These are phyloP conservation scores for Copsychus sechellarum DNA, from an alignment of 2,113 vertebrate genomes.

Conservation along the genomic window DNA sequence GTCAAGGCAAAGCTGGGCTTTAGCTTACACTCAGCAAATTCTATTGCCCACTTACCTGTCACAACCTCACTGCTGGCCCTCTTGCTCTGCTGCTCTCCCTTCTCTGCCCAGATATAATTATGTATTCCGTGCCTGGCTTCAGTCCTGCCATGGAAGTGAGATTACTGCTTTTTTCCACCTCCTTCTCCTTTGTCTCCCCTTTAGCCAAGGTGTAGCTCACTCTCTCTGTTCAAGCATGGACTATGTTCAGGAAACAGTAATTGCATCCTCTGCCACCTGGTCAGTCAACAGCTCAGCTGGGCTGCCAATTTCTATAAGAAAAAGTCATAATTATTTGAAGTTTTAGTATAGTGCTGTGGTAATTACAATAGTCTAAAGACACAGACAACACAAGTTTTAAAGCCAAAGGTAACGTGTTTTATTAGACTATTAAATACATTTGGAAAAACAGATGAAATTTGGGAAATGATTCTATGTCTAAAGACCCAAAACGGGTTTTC, in stretches of 20 bases:
- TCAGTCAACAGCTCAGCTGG: slow-evolving; percentile 73
- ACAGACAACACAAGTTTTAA: background rate
- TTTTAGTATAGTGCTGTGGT: background rate
- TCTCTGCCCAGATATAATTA: slow-evolving; percentile 78
- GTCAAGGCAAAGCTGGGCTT: background rate
- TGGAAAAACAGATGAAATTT: background rate
- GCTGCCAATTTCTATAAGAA: slow-evolving; percentile 44
- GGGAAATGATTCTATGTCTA: background rate
- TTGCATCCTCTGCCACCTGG: slow-evolving; percentile 78
- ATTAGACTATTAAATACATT: background rate
- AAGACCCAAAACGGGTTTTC: background rate
- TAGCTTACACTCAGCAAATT: background rate
- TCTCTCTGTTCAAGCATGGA: slow-evolving; percentile 77
- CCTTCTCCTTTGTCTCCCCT: slow-evolving; percentile 72
- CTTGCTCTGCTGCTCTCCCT: slow-evolving; percentile 71
- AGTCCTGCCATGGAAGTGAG: slow-evolving; percentile 71
- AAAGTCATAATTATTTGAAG: background rate
- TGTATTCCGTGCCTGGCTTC: slow-evolving; percentile 73
- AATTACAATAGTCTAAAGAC: background rate
- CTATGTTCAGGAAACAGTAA: slow-evolving; percentile 77
- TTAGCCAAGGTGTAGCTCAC: slow-evolving; percentile 76
- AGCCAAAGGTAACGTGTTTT: background rate
- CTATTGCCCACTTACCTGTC: slow-evolving; percentile 71
- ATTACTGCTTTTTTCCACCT: slow-evolving; percentile 68
- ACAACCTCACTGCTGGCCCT: slow-evolving; percentile 58